Evolutionary conservation across 1,140 invertebrate species (phyloP), one percentile per base, ranked within the genome.

Genomic region (Gonioctena quinquepunctata): DNA sequence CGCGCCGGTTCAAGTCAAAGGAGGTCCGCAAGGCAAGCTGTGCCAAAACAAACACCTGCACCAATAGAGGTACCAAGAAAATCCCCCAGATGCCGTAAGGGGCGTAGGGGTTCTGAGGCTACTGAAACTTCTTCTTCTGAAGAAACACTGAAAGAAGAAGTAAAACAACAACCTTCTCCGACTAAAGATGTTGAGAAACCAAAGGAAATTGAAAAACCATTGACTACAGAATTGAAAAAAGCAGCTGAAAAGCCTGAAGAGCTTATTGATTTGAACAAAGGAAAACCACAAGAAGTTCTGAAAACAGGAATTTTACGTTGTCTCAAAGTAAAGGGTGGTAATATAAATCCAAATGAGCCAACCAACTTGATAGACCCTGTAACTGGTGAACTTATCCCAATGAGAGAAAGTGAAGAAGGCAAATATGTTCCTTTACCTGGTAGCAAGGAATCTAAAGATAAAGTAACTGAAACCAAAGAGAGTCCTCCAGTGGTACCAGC

Each of bases 341-440:
- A 49, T 19, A 8, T 27, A 11, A 73, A 73, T 18, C 73, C 75
- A 50, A 75, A 80, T 25, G 89, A 90, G 73, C 88, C 89, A 1
- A 89, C 86, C 76, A 87, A 85, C 11, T 78, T 93, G 7, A 91
- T 93, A 22, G 92, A 93, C 84, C 92, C 92, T 0, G 90, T 92
- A 0, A 94, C 91, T 1, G 93, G 92, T 7, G 85, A 91, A 73
- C 83, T 94, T 42, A 91, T 90, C 52, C 89, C 88, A 0, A 90
- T 91, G 86, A 84, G 89, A 73, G 89, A 91, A 74, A 90, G 89
- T 26, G 91, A 92, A 77, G 91, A 93, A 76, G 91, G 90, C 16
- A 88, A 88, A 60, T 91, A 91, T 76, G 87, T 91, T 61, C 89
- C 90, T 8, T 84, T 91, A 1, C 84, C 87, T 4, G 83, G 80